Evolutionary conservation across 2,113 vertebrate genomes (phyloP), one percentile per base, ranked within the genome.

Genomic region (Lathamus discolor): DNA sequence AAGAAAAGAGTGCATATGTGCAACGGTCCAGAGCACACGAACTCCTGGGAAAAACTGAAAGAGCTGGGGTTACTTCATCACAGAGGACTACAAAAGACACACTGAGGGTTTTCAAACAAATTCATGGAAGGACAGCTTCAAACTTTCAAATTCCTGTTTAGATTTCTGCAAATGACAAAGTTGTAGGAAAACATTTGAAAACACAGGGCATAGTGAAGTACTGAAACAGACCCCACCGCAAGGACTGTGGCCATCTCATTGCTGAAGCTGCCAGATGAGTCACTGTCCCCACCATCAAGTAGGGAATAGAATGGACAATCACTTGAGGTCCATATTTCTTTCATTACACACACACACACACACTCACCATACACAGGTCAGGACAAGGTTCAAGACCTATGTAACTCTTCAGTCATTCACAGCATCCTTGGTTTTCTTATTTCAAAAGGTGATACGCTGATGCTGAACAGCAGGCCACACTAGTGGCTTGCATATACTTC

Each of bases 201-300:
- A 63, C 0, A 1, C 0, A 1, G 4, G 11, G 11, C 23, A 81
- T 17, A n/a, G 37, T 7, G 17, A 88, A 86, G 22, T 13, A 14
- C 14, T 79, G 19, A 28, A 87, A 59, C 2, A 79, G 69, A 79
- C 2, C 9, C 20, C 29, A 43, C 16, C 20, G n/a, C 25, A 46
- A 49, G 7, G 43, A 3, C 39, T 46, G 8, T 10, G 19, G 25
- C 22, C 51, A 43, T 23, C n/a, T 68, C 46, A 62, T 76, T 51
- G 22, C 66, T 75, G 52, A 66, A 43, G 31, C 27, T 91, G 33
- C 33, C 27, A 82, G 17, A 37, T 43, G 41, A 59, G 28, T 41
- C 49, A 27, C n/a, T 12, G 8, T 33, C 18, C 24, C 41, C 46
- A 84, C 13, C 33, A 35, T 9, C 7, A 76, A 27, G 35, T 2